Conservation (phyloP, 2,888 invertebrate species). For the Hypolimnas misippus region DNA sequence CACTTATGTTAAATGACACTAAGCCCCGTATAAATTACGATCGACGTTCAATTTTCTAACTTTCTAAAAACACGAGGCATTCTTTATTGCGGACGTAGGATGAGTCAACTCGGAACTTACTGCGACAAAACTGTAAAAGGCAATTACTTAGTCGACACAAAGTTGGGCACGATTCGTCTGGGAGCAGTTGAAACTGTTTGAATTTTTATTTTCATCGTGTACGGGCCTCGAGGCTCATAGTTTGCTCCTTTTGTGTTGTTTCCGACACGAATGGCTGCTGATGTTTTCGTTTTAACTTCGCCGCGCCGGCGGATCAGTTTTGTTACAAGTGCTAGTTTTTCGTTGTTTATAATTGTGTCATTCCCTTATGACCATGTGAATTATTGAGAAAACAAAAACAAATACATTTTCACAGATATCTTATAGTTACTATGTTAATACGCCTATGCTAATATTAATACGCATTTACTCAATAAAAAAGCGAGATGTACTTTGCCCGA, state of each 20-base stretch:
- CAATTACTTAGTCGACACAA: conserved; percentile 69
- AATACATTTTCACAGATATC: background rate
- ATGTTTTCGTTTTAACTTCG: conserved; percentile 38
- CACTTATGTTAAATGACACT: conserved; percentile 18
- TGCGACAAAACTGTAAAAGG: conserved; percentile 67
- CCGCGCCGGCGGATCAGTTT: conserved; percentile 33
- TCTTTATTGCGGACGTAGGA: conserved; percentile 31
- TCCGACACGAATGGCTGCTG: conserved; percentile 35
- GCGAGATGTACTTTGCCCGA: background rate
- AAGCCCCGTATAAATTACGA: conserved; percentile 27
- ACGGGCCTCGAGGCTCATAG: conserved; percentile 30
- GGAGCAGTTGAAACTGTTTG: conserved; percentile 49
- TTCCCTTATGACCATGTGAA: background rate
- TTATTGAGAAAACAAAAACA: background rate
- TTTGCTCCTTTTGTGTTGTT: conserved; percentile 39
- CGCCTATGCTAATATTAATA: background rate
- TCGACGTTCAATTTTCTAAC: conserved; percentile 31
- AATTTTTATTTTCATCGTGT: conserved; percentile 39
- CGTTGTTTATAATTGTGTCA: conserved; percentile 24
- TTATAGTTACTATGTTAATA: background rate
- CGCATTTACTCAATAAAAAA: background rate
- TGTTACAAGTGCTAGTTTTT: conserved; percentile 15
- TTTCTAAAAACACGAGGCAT: conserved; percentile 25
- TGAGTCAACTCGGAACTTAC: conserved; percentile 64
- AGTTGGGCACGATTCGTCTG: conserved; percentile 59